Conservation (phyloP, 2,888 invertebrate species). For the Germaria angustata region DNA sequence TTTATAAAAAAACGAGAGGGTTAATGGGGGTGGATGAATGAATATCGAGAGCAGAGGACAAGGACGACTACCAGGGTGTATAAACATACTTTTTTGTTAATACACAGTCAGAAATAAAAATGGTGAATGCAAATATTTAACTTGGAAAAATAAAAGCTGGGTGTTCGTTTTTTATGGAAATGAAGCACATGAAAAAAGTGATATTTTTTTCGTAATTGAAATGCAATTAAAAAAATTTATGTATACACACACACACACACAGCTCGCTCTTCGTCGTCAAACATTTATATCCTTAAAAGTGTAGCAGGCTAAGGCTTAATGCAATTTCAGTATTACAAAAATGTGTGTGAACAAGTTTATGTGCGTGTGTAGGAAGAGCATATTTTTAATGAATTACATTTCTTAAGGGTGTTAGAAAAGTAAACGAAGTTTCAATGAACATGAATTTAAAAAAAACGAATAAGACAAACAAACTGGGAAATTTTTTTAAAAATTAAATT, state of each 20-base stretch:
- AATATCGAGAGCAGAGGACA: constrained; percentile 40
- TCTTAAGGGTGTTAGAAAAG: constrained; percentile 75
- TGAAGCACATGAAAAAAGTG: constrained; percentile 49
- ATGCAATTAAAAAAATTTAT: constrained; percentile 75
- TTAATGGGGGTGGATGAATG: constrained; percentile 17
- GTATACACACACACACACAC: too few species aligned
- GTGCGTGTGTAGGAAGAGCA: constrained; percentile 3
- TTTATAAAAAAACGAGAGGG: not conserved
- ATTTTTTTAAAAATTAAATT: constrained; percentile 53
- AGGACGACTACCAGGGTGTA: constrained; percentile 18
- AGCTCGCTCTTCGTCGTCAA: not conserved
- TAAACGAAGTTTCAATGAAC: constrained; percentile 59
- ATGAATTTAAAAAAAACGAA: constrained; percentile 27
- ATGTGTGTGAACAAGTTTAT: not conserved
- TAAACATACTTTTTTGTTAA: not conserved
- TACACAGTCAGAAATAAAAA: constrained; percentile 15
- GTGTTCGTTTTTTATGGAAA: constrained; percentile 29
- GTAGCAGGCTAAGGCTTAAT: constrained; percentile 14
- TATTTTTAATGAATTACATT: constrained; percentile 77
- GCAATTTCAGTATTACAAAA: not conserved
- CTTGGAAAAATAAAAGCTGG: constrained; percentile 27
- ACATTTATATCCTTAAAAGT: not conserved
- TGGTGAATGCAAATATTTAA: constrained; percentile 51
- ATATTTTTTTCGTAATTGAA: constrained; percentile 76
- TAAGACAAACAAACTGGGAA: constrained; percentile 15